A percentile compares a stretch with the other conserved stretches of the same genome.
phyloP scores from a whole-genome alignment of 2,888 invertebrate genomes.

The Pyrochroa serraticornis region DNA sequence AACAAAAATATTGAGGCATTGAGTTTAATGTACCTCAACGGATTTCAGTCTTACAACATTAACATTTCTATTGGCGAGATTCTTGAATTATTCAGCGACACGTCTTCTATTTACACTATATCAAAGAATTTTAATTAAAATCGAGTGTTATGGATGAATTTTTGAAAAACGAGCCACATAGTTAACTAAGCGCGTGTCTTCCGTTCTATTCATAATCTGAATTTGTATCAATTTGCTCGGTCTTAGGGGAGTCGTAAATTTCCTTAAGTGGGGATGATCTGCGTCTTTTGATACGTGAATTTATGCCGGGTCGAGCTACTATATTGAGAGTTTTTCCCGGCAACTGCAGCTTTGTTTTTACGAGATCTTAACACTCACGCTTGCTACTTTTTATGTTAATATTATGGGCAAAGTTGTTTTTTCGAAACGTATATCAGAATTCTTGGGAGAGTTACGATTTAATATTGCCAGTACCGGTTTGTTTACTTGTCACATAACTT shows the following conservation, averaged over 20 bases:
- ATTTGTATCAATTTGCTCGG: conserved; percentile 17
- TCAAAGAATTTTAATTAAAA: too few species aligned
- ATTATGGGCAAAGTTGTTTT: too few species aligned
- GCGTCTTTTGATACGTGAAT: conserved; percentile 1
- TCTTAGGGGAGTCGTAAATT: conserved; percentile 14
- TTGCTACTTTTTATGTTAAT: too few species aligned
- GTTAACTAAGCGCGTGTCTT: conserved; percentile 13
- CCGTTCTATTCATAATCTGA: conserved; percentile 12
- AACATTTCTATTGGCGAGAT: conserved; percentile 7
- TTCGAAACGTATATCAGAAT: too few species aligned
- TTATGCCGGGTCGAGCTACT: too few species aligned
- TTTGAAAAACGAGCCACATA: conserved; percentile 7
- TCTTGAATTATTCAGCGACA: conserved; percentile 10
- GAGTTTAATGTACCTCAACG: not conserved
- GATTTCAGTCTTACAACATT: not conserved
- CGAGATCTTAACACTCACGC: not conserved
- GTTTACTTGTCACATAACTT: too few species aligned
- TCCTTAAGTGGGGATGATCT: not conserved
- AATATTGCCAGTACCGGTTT: too few species aligned
- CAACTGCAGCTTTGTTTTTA: conserved; percentile 3
- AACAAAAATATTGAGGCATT: conserved; percentile 15
- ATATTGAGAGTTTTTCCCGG: too few species aligned
- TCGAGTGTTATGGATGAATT: too few species aligned
- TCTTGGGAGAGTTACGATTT: too few species aligned
- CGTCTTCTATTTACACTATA: too few species aligned